Evolutionary conservation across 2,113 vertebrate species (phyloP).

Genomic region (Epinephelus lanceolatus): DNA sequence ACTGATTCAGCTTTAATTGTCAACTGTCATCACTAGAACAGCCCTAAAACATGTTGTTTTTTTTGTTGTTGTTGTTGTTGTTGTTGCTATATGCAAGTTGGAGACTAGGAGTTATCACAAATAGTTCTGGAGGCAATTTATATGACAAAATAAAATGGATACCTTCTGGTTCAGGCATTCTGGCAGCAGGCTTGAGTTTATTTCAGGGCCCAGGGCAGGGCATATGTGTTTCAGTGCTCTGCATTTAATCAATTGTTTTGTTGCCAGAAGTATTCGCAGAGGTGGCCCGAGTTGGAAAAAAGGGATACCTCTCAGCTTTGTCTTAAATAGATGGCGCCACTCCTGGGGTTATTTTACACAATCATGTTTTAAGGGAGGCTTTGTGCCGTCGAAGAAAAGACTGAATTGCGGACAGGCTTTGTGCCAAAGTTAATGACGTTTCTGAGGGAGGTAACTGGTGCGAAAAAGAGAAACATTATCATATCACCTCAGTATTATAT

Average conservation of each 20-base stretch:
- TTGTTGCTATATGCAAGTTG: background rate
- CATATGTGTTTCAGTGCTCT: slow-evolving; percentile 17
- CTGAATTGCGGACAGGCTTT: background rate
- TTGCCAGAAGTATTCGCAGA: slow-evolving; percentile 13
- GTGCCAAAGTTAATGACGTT: slow-evolving; percentile 35
- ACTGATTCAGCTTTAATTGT: background rate
- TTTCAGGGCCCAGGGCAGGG: background rate
- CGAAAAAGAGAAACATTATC: slow-evolving; percentile 29
- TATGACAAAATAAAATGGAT: background rate
- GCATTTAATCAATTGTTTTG: slow-evolving; percentile 12
- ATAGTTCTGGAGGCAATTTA: background rate
- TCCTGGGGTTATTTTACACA: background rate
- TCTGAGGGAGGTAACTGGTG: slow-evolving; percentile 10
- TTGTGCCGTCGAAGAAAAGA: slow-evolving; percentile 44
- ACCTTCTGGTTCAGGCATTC: background rate
- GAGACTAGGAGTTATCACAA: background rate
- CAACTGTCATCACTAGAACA: background rate
- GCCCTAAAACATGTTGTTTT: background rate
- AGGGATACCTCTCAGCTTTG: background rate
- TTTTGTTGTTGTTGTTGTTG: no score
- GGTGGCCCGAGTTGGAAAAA: background rate
- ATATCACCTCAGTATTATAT: slow-evolving; percentile 16
- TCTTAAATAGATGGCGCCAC: background rate
- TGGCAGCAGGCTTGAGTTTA: slow-evolving; percentile 6
- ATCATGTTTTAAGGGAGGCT: slow-evolving; percentile 10